phyloP scores from a whole-genome alignment of 2,888 invertebrate species.

The Athalia rosae region DNA sequence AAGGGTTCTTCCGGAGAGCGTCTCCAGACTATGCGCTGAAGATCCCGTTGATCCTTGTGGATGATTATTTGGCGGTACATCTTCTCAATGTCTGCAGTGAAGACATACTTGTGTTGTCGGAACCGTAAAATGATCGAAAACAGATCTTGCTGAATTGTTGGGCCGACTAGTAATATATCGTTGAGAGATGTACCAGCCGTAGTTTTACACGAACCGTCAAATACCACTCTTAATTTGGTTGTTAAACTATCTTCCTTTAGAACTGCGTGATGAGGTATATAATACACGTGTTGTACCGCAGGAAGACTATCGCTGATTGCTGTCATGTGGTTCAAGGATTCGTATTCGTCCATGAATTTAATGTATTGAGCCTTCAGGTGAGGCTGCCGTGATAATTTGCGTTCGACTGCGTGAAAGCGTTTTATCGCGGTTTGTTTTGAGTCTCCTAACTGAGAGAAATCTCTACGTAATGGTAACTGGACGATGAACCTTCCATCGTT shows the following conservation, averaged over 20 bases:
- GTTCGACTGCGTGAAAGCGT: constrained; percentile 52
- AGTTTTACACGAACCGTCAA: constrained; percentile 49
- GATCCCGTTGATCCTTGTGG: constrained; percentile 46
- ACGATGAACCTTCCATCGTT: constrained; percentile 51
- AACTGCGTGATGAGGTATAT: background rate
- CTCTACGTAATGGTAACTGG: constrained; percentile 50
- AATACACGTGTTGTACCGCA: background rate
- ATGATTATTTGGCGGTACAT: constrained; percentile 51
- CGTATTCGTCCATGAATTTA: constrained; percentile 55
- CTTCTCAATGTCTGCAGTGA: constrained; percentile 48
- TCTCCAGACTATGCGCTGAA: constrained; percentile 48
- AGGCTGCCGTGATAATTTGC: constrained; percentile 48
- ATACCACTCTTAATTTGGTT: constrained; percentile 51
- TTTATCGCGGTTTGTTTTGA: constrained; percentile 38
- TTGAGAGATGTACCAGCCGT: constrained; percentile 48
- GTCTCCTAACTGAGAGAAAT: constrained; percentile 40
- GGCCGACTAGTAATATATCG: constrained; percentile 48
- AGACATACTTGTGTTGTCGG: background rate
- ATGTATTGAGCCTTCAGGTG: constrained; percentile 50
- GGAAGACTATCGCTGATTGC: background rate
- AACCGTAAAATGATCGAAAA: constrained; percentile 43
- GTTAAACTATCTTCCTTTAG: constrained; percentile 40
- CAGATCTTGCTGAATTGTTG: constrained; percentile 49
- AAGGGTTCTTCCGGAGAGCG: constrained; percentile 18
- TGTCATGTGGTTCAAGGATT: constrained; percentile 52